Conservation (phyloP, 2,888 invertebrate genomes). For the Saturnia japonica region DNA sequence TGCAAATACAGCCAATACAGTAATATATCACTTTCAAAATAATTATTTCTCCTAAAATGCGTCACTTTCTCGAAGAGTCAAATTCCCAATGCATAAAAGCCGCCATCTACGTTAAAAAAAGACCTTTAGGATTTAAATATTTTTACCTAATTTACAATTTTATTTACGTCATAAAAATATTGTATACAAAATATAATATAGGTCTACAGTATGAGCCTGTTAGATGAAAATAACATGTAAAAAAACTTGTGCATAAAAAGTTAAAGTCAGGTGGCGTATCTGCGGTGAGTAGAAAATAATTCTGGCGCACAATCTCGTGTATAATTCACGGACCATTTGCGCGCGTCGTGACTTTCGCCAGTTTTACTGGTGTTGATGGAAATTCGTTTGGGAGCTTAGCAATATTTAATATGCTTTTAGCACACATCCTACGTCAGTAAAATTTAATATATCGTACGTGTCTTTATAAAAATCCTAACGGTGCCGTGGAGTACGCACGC, state of each 20-base stretch:
- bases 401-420: slow-evolving; percentile 17
- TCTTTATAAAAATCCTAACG: neutral
- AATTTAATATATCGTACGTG: neutral
- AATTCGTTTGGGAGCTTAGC: slow-evolving; percentile 27
- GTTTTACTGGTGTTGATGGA: slow-evolving; percentile 42
- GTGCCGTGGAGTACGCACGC: no score
- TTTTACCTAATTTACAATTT: no score
- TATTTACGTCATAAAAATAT: no score
- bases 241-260: slow-evolving; percentile 20
- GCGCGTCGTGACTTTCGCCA: slow-evolving; percentile 43
- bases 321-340: slow-evolving; percentile 67
- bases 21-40: neutral
- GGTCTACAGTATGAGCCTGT: neutral
- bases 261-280: slow-evolving; percentile 39
- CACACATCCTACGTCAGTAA: neutral
- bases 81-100: no score
- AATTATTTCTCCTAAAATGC: neutral
- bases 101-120: no score
- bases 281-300: slow-evolving; percentile 40
- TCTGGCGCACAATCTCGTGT: slow-evolving; percentile 50
- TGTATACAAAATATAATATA: neutral
- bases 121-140: no score
- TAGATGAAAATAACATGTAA: neutral
- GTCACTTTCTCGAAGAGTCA: neutral
- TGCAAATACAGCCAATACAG: neutral